Conservation (phyloP, 2,797 vertebrate species). For the Premnoplex brunnescens region DNA sequence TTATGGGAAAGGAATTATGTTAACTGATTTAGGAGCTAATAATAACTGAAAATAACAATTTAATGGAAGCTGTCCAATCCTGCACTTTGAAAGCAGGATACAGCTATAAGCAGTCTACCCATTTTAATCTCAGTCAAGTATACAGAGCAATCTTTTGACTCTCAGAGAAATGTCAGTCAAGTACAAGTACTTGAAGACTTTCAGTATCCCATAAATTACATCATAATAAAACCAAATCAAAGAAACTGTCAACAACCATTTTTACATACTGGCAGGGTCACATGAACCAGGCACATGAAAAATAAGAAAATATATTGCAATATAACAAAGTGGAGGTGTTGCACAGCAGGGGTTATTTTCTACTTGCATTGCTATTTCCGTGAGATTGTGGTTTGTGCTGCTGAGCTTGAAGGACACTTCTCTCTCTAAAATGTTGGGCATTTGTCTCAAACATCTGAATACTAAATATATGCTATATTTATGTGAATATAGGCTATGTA, state of each 20-base stretch:
- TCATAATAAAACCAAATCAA: conserved; percentile 23
- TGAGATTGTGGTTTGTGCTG: neutral
- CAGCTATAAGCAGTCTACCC: neutral
- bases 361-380: neutral
- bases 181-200: conserved; percentile 6
- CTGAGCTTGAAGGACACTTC: neutral
- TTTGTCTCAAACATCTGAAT: neutral
- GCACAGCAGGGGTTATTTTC: neutral
- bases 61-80: conserved; percentile 59
- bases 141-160: conserved; percentile 24
- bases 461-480: neutral
- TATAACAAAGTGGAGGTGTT: neutral
- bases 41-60: conserved; percentile 62
- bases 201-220: conserved; percentile 9
- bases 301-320: neutral
- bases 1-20: conserved; percentile 59
- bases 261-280: conserved; percentile 2
- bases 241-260: conserved; percentile 1
- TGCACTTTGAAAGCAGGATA: conserved; percentile 24
- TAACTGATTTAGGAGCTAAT: conserved; percentile 66
- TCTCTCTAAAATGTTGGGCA: neutral
- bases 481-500: neutral
- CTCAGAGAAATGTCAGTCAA: conserved; percentile 6
- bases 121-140: conserved; percentile 42
- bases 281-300: neutral